Evolutionary conservation across 2,113 vertebrate genomes (phyloP), one percentile per base, ranked within the genome.

Genomic region (Bucco capensis): DNA sequence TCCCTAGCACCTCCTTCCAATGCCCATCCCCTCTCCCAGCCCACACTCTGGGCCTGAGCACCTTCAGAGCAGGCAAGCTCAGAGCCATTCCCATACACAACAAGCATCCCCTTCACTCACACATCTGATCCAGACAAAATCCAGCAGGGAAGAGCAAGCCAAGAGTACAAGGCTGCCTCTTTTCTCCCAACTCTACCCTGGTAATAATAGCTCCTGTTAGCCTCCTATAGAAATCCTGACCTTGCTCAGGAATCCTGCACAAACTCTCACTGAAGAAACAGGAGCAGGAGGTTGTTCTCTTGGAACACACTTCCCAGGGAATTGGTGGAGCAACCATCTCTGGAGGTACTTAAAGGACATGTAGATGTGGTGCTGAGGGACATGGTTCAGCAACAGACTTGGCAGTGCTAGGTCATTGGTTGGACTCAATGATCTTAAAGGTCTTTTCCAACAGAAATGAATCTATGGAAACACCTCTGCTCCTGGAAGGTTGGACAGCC

Each of bases 91-190:
- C 35, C 14, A 10, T 1, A 33, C 4, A 13, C 54, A 19, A 3
- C 0, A 0, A 46, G 22, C n/a, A 53, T 8, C 12, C 42, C 13
- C 14, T 47, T 33, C 35, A 33, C 19, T 49, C n/a, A 47, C 35
- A 24, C 0, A 0, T 40, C 44, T 73, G 40, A 80, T 17, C 35
- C 28, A 49, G 54, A 25, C n/a, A 73, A 70, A 92, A 83, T 60
- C 50, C 73, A 47, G 2, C 10, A 54, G n/a, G 58, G 31, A 50
- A 69, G 56, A 89, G 33, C 37, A 72, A 69, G 37, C 12, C 3
- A 5, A 49, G 38, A 58, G 9, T 19, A 80, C 28, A 66, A 49
- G n/a, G 37, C 25, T 22, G 2, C 53, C 38, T 40, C 72, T 40
- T 76, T 84, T 31, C n/a, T 70, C 22, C 35, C 3, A 2, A 33